Base-by-base conservation (phyloP, 2,797 vertebrate genomes). In the Calcarius lapponicus region DNA sequence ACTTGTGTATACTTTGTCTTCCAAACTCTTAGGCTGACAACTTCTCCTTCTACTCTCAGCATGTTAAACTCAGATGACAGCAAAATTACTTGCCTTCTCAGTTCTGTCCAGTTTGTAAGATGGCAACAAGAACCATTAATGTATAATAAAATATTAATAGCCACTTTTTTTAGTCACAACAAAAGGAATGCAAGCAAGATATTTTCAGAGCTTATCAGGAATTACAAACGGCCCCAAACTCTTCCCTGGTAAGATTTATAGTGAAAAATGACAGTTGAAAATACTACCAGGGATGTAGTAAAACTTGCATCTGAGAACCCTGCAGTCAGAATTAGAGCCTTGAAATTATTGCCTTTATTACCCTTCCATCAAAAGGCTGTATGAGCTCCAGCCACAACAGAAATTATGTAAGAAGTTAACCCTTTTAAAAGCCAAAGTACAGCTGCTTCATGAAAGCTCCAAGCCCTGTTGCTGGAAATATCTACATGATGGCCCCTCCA, bases 201-300 rank as follows among this genome's bases (percentile, higher is more conserved):
- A 34, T 75, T 90, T 86, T 86, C 78, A 92, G 74, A 84, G 9
- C 9, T 95, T 67, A 71, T 17, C 20, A 43, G 40, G 42, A 78
- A 72, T 51, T 62, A 56, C 15, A 79, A 84, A 38, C 10, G 34
- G 6, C 38, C 34, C 21, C 3, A 1, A 86, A 83, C 25, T 7
- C 28, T 56, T 57, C 25, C 5, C 22, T 74, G 47, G 1, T 25
- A 60, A 79, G 17, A 80, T 42, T 61, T 48, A 73, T 16, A 79
- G 24, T 45, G 50, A 72, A 48, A 50, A 80, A 38, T 6, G 28
- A 64, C 47, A 58, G 13, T 7, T 81, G 34, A 75, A 90, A 90
- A 78, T 45, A 72, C 11, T 45, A 18, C 2, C 50, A 78, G 26
- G 25, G 6, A 86, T 57, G 13, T 17, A 34, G 43, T 66, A 81